These are phyloP conservation scores for Atherinosoma microstoma DNA, from an alignment of 2,797 vertebrate genomes.

Conservation along the genomic window DNA sequence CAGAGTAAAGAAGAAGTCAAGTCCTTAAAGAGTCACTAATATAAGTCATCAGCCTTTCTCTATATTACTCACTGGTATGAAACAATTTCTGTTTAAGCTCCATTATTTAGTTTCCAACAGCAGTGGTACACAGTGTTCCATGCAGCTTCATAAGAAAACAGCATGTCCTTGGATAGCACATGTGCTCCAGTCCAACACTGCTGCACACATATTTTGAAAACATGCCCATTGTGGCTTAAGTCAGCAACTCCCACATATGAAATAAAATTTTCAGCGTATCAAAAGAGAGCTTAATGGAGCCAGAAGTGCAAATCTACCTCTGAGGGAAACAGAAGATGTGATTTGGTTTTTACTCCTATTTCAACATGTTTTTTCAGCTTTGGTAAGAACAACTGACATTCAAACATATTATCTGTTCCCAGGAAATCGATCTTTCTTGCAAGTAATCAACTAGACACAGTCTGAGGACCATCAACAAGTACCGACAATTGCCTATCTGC, in stretches of 20 bases:
- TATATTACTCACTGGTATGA: not conserved
- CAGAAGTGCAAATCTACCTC: conserved; percentile 12
- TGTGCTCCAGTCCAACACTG: conserved; percentile 7
- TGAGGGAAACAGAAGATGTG: not conserved
- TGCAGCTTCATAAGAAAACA: conserved; percentile 24
- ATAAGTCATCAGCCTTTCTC: not conserved
- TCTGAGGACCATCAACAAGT: not conserved
- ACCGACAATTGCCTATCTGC: not conserved
- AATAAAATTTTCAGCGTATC: not conserved
- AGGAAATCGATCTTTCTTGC: not conserved
- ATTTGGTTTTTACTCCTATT: conserved; percentile 1
- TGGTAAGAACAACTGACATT: not conserved
- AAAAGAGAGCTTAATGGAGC: conserved; percentile 16
- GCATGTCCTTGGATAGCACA: conserved; percentile 21
- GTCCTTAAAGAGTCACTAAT: not conserved
- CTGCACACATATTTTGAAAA: conserved; percentile 1
- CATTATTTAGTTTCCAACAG: not conserved
- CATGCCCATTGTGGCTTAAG: not conserved
- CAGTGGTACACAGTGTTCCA: conserved; percentile 46
- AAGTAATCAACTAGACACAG: conserved; percentile 6
- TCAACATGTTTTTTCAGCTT: not conserved
- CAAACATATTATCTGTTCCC: not conserved
- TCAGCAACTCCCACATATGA: not conserved
- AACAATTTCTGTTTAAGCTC: not conserved
- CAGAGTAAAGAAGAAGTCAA: not conserved